phyloP scores from a whole-genome alignment of 2,888 invertebrate genomes.

The Lissonota sp. region DNA sequence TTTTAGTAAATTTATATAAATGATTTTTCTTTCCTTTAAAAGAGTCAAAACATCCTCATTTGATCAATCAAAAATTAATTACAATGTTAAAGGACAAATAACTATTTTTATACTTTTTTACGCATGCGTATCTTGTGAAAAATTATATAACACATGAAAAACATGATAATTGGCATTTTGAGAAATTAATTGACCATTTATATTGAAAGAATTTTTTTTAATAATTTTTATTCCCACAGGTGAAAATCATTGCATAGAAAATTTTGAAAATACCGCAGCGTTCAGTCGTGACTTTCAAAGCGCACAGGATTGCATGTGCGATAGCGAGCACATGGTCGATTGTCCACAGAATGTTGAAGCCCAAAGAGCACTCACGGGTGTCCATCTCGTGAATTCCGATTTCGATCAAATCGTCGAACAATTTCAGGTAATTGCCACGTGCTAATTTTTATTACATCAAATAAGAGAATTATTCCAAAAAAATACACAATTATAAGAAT shows the following conservation, averaged over 20 bases:
- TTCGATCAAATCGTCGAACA: slow-evolving; percentile 89
- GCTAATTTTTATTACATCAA: background rate
- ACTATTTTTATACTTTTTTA: too few relatives aligned
- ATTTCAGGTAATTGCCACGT: slow-evolving; percentile 83
- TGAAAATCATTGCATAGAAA: slow-evolving; percentile 94
- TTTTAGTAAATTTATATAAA: background rate
- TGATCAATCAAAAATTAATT: too few relatives aligned
- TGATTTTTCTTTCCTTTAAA: background rate
- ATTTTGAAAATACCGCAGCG: slow-evolving; percentile 97
- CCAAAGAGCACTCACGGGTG: slow-evolving; percentile 72
- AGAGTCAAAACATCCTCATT: too few relatives aligned
- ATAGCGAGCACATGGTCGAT: slow-evolving; percentile 98
- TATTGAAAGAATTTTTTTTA: background rate
- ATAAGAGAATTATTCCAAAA: background rate
- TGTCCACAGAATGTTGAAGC: slow-evolving; percentile 88
- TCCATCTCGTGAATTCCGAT: slow-evolving; percentile 85
- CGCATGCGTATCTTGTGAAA: too few relatives aligned
- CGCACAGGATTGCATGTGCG: slow-evolving; percentile 98
- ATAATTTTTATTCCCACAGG: slow-evolving; percentile 83
- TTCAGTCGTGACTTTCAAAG: slow-evolving; percentile 97
- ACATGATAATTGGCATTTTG: too few relatives aligned
- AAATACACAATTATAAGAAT: slow-evolving; percentile 2
- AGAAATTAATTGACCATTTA: too few relatives aligned
- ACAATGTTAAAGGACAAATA: too few relatives aligned
- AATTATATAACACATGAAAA: too few relatives aligned